Conservation (phyloP, 2,888 invertebrate genomes). For the Melinaea marsaeus region DNA sequence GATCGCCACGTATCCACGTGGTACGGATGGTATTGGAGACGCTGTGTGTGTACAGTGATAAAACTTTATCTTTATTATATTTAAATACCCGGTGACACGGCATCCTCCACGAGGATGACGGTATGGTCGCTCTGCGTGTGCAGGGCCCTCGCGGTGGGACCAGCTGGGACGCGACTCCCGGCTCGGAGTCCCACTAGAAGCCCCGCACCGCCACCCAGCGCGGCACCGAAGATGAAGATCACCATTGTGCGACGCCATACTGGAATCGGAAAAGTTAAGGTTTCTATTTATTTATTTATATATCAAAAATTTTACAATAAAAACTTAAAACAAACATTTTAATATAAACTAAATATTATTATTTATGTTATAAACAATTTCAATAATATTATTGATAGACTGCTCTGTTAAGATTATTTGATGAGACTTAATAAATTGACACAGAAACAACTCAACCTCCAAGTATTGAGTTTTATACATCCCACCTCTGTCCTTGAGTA, state of each 20-base stretch:
- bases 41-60: too few relatives aligned
- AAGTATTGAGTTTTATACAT: neutral
- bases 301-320: neutral
- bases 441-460: neutral
- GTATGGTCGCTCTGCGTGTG: constrained; percentile 63
- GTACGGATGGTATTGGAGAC: too few relatives aligned
- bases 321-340: neutral
- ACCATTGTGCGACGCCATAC: constrained; percentile 71
- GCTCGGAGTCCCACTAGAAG: constrained; percentile 53
- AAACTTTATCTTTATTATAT: neutral
- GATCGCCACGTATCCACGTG: too few relatives aligned
- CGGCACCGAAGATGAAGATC: constrained; percentile 59
- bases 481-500: constrained; percentile 66
- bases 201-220: constrained; percentile 56
- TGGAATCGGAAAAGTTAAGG: constrained; percentile 31
- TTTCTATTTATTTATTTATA: neutral
- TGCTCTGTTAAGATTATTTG: too few relatives aligned
- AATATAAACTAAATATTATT: neutral
- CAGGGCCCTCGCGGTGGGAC: constrained; percentile 64
- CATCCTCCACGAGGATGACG: constrained; percentile 68
- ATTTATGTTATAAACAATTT: too few relatives aligned
- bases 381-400: too few relatives aligned
- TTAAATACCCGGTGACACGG: constrained; percentile 53
- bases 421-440: neutral
- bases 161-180: constrained; percentile 41